These are phyloP conservation scores for Hemitrygon akajei DNA, from an alignment of 2,797 vertebrate species.

Conservation along the genomic window DNA sequence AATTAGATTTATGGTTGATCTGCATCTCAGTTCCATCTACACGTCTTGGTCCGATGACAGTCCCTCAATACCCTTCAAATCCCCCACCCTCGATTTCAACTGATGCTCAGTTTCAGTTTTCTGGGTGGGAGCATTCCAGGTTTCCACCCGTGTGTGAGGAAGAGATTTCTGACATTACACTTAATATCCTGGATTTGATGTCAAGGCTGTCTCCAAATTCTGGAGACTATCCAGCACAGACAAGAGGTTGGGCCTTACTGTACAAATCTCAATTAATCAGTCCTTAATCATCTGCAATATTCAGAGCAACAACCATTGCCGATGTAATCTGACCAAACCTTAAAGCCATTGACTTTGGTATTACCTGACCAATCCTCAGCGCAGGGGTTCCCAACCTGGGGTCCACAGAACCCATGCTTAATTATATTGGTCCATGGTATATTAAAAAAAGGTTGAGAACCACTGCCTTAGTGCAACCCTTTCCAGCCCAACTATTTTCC, in stretches of 20 bases:
- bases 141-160: not conserved
- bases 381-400: not conserved
- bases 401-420: too few relatives aligned
- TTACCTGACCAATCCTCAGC: not conserved
- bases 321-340: not conserved
- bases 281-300: not conserved
- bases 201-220: not conserved
- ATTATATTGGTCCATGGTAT: too few relatives aligned
- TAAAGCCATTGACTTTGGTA: not conserved
- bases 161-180: not conserved
- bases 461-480: not conserved
- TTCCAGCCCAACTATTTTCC: not conserved
- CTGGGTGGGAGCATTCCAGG: not conserved
- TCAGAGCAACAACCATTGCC: not conserved
- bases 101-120: not conserved
- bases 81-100: not conserved
- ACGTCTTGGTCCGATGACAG: not conserved
- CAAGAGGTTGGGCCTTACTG: not conserved
- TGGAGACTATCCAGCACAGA: too few relatives aligned
- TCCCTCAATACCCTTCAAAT: not conserved
- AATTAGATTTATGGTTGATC: not conserved
- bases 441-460: too few relatives aligned
- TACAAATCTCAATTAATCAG: not conserved
- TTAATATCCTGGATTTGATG: not conserved
- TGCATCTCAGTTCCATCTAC: too few relatives aligned